A percentile compares a stretch with the other conserved stretches of the same genome.
Conservation (phyloP, 2,113 vertebrate species). For the Panurus biarmicus region DNA sequence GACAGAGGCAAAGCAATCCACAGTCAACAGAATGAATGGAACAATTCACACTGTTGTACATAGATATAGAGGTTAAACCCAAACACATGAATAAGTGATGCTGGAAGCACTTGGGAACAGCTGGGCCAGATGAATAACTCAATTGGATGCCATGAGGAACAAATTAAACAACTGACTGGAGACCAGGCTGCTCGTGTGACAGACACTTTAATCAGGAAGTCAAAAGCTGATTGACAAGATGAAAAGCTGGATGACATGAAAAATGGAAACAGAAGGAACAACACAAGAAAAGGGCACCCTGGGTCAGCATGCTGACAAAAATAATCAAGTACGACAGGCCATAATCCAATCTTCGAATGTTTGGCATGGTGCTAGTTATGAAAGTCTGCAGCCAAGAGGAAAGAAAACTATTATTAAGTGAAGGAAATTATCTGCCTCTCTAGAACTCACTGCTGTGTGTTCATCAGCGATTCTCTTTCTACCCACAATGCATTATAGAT, state of each 20-base stretch:
- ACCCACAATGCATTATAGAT: background rate
- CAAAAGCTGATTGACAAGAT: constrained; percentile 86
- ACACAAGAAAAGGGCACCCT: constrained; percentile 79
- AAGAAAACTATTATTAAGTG: constrained; percentile 78
- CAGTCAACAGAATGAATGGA: constrained; percentile 72
- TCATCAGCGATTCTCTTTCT: constrained; percentile 49
- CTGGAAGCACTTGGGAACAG: constrained; percentile 81
- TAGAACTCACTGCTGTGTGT: constrained; percentile 48
- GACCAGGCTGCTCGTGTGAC: constrained; percentile 76
- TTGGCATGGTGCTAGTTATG: constrained; percentile 77
- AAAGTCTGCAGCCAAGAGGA: constrained; percentile 74
- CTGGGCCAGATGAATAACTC: constrained; percentile 82
- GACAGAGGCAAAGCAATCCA: constrained; percentile 54
- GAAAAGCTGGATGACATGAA: constrained; percentile 85
- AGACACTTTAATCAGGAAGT: constrained; percentile 87
- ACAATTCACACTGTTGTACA: constrained; percentile 74
- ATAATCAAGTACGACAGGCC: constrained; percentile 81
- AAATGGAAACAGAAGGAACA: constrained; percentile 87
- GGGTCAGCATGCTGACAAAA: constrained; percentile 83
- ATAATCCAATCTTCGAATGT: constrained; percentile 78
- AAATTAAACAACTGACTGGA: constrained; percentile 82
- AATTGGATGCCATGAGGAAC: constrained; percentile 83
- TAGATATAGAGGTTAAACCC: constrained; percentile 79
- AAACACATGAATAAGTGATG: constrained; percentile 76
- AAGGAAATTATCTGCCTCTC: constrained; percentile 73